Evolutionary conservation across 2,888 invertebrate genomes (phyloP).

Genomic region (Ypsolopha scabrella): DNA sequence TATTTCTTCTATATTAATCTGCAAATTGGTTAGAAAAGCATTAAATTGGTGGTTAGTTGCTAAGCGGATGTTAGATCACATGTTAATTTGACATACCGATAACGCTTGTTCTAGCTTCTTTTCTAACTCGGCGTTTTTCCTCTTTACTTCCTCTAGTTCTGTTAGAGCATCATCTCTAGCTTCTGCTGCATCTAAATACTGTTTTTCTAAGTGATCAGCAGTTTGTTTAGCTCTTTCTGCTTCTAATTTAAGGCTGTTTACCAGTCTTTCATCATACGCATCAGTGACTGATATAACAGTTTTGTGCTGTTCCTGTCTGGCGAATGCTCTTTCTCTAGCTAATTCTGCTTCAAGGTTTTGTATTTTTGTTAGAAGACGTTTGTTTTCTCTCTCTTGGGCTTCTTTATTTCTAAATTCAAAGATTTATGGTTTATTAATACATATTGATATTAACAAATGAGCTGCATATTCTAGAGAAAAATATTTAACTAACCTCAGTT

Average conservation of each 20-base stretch:
- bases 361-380: conserved; percentile 82
- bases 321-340: conserved; percentile 75
- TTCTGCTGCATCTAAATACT: conserved; percentile 81
- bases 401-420: conserved; percentile 76
- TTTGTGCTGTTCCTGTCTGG: conserved; percentile 63
- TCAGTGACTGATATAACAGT: conserved; percentile 66
- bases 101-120: conserved; percentile 79
- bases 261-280: conserved; percentile 74
- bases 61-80: background rate
- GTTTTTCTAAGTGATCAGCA: conserved; percentile 84
- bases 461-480: background rate
- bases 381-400: conserved; percentile 87
- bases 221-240: conserved; percentile 82
- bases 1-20: conserved; percentile 41
- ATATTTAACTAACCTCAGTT: conserved; percentile 66
- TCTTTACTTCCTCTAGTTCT: conserved; percentile 84
- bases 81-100: conserved; percentile 48
- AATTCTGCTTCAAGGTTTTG: conserved; percentile 85
- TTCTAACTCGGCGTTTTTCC: conserved; percentile 81
- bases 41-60: conserved; percentile 1
- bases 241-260: conserved; percentile 78
- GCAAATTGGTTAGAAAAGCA: conserved; percentile 36
- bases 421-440: background rate
- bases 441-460: background rate
- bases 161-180: conserved; percentile 80